Evolutionary conservation across 2,797 vertebrate species (phyloP), one percentile per base, ranked within the genome.

Genomic region (Nannoperca australis): DNA sequence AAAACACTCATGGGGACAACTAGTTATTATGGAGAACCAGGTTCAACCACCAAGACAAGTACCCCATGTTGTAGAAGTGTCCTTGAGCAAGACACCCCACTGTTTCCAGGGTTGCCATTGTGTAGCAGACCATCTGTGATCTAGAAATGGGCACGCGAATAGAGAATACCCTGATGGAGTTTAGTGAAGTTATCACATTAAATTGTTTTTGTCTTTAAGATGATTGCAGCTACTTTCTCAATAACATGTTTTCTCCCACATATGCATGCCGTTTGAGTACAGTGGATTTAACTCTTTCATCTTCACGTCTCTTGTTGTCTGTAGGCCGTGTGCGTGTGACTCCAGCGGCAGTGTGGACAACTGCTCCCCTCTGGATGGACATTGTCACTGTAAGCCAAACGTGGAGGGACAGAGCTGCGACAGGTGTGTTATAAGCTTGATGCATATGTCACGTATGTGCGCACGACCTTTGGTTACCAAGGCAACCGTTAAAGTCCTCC

Each of bases 341-440:
- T 85, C 91, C 0, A 88, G 84, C 0, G 98, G 98, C 55, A 97
- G 94, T 1, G 78, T 95, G 79, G 96, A 90, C 18, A 66, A 89
- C 68, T 99, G 98, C 8, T 95, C 96, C 50, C 86, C 95, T 50
- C 87, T 77, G 90, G 96, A 96, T 0, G 98, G 98, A 60, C 92
- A 45, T 1, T 99, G 98, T 70, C 82, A 82, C 84, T 99, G 98
- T 91, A 98, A 96, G 79, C 69, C 85, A 11, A 95, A 94, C 3
- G 97, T 96, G 80, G 97, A 99, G 89, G 97, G 97, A 12, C 91
- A 93, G 20, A 67, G 91, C 75, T 99, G 97, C 82, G 94, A 96
- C 95, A 97, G 96, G 97, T 99, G 70, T 20, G 88, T 65, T 36
- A 53, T 11, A 82, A 20, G 15, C 18, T 24, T 54, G 36, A 1